Evolutionary conservation across 2,888 invertebrate genomes (phyloP).

Genomic region (Amaurobius ferox): DNA sequence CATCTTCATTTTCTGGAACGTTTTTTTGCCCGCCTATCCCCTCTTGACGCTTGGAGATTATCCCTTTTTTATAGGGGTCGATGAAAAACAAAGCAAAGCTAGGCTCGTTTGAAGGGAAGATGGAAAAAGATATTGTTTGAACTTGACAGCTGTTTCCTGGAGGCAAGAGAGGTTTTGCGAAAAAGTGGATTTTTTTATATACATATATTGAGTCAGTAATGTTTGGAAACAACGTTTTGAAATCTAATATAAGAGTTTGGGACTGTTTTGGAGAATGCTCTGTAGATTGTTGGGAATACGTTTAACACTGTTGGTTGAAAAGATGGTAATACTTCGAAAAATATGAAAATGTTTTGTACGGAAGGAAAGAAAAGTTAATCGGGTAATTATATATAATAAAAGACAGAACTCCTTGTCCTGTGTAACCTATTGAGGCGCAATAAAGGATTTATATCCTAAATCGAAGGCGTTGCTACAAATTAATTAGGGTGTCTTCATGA

Average conservation of each 20-base stretch:
- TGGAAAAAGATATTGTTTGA: slow-evolving; percentile 27
- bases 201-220: slow-evolving; percentile 2
- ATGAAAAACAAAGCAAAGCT: slow-evolving; percentile 32
- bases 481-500: too few species aligned
- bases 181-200: not conserved
- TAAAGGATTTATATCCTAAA: too few species aligned
- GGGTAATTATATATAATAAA: too few species aligned
- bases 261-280: not conserved
- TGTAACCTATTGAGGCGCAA: too few species aligned
- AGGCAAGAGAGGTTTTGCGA: not conserved
- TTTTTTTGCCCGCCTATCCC: slow-evolving; percentile 12
- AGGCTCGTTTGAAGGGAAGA: slow-evolving; percentile 45
- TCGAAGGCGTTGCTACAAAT: too few species aligned
- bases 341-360: too few species aligned
- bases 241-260: not conserved
- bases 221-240: not conserved
- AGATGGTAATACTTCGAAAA: too few species aligned
- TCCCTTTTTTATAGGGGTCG: slow-evolving; percentile 62
- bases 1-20: slow-evolving; percentile 47
- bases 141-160: slow-evolving; percentile 45
- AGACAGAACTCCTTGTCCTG: too few species aligned
- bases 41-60: slow-evolving; percentile 44
- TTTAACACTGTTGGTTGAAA: too few species aligned
- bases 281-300: not conserved
- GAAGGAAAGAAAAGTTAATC: too few species aligned